Evolutionary conservation across 2,113 vertebrate species (phyloP).

Genomic region (Datnioides undecimradiatus): DNA sequence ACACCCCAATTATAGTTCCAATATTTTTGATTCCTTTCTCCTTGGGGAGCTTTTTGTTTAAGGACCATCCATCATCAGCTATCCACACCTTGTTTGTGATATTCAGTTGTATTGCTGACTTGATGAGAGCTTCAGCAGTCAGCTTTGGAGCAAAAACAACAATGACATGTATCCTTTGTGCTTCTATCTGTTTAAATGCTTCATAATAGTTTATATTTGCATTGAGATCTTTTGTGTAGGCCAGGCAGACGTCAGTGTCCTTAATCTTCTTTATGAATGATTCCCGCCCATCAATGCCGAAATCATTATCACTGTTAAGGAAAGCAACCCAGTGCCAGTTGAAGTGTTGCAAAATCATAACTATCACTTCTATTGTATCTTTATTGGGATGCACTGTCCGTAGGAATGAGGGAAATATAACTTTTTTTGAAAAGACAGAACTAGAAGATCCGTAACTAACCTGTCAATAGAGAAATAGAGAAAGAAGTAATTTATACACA

Average conservation of each 20-base stretch:
- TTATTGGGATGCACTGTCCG: slow-evolving; percentile 84
- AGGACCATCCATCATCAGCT: slow-evolving; percentile 84
- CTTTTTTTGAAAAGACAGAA: slow-evolving; percentile 70
- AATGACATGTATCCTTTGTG: slow-evolving; percentile 66
- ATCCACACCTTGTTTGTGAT: slow-evolving; percentile 87
- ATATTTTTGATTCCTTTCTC: slow-evolving; percentile 79
- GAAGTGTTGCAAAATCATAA: slow-evolving; percentile 80
- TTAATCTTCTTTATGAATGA: slow-evolving; percentile 73
- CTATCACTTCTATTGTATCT: slow-evolving; percentile 80
- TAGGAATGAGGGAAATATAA: slow-evolving; percentile 83
- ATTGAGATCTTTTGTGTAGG: slow-evolving; percentile 71
- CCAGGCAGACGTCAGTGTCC: slow-evolving; percentile 75
- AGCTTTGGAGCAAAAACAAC: slow-evolving; percentile 62
- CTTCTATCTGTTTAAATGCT: slow-evolving; percentile 60
- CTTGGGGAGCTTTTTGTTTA: slow-evolving; percentile 68
- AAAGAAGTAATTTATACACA: neutral
- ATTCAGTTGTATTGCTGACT: slow-evolving; percentile 78
- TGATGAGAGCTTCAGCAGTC: slow-evolving; percentile 67
- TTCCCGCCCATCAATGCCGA: slow-evolving; percentile 67
- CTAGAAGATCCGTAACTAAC: slow-evolving; percentile 85
- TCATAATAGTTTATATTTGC: slow-evolving; percentile 1
- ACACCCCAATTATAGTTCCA: slow-evolving; percentile 83
- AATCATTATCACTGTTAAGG: slow-evolving; percentile 77
- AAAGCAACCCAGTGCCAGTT: slow-evolving; percentile 87
- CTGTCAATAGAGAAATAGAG: slow-evolving; percentile 72